Conservation (phyloP, 2,797 vertebrate genomes). For the Acrocephalus scirpaceus region DNA sequence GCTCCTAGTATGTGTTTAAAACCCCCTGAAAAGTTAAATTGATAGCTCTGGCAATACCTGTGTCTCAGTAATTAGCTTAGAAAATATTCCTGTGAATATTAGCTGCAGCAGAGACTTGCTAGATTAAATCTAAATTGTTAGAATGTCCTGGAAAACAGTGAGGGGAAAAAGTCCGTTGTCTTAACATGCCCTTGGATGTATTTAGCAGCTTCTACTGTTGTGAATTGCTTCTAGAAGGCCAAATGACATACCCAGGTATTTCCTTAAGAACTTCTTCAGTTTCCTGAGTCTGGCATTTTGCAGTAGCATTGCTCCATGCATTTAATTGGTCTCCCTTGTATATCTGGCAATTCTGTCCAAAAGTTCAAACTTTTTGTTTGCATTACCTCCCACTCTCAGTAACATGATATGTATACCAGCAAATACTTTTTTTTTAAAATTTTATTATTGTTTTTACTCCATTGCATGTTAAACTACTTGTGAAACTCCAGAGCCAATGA, state of each 20-base stretch:
- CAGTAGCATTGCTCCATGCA: neutral
- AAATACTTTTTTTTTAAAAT: neutral
- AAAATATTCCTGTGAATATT: neutral
- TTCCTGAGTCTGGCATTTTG: neutral
- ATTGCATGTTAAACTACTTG: neutral
- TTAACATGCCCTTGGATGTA: neutral
- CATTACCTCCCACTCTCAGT: conserved; percentile 1
- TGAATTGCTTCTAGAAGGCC: neutral
- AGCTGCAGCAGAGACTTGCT: neutral
- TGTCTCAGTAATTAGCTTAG: neutral
- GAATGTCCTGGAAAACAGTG: neutral
- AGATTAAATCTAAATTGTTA: neutral
- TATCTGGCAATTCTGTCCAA: neutral
- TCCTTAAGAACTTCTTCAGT: conserved; percentile 16
- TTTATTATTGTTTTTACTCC: neutral
- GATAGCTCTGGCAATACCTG: neutral
- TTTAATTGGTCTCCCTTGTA: conserved; percentile 6
- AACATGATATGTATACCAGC: neutral
- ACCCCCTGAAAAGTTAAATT: neutral
- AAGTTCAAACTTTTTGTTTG: neutral
- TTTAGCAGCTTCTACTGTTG: neutral
- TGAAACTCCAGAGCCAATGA: neutral
- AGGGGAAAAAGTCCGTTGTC: neutral
- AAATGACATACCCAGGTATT: neutral
- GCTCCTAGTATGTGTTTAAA: neutral